phyloP scores from a whole-genome alignment of 2,113 vertebrate genomes.

The Ornithorhynchus anatinus region DNA sequence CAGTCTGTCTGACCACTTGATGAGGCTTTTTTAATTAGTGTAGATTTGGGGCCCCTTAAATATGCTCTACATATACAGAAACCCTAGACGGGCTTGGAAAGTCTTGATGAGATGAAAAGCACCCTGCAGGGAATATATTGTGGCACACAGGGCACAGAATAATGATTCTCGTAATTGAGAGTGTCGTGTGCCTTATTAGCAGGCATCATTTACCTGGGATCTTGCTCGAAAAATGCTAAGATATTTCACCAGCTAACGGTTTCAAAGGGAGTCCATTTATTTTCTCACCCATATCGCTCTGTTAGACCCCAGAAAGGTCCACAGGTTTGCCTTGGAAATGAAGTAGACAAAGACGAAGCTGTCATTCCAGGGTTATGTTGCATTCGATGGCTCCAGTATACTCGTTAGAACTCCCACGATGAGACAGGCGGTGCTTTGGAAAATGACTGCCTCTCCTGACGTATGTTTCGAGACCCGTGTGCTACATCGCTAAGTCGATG shows the following conservation, averaged over 20 bases:
- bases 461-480: conserved; percentile 2
- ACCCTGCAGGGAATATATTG: conserved; percentile 67
- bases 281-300: conserved; percentile 5
- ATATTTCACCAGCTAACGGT: background rate
- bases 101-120: conserved; percentile 38
- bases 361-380: conserved; percentile 7
- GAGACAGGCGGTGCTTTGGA: background rate
- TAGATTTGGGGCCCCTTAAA: conserved; percentile 59
- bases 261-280: background rate
- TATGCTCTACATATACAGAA: conserved; percentile 51
- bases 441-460: background rate
- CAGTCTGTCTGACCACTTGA: conserved; percentile 79
- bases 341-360: conserved; percentile 21
- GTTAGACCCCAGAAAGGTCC: conserved; percentile 17
- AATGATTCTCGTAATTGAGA: conserved; percentile 48
- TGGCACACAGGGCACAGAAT: conserved; percentile 22
- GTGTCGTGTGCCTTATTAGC: conserved; percentile 47
- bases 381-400: background rate
- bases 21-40: conserved; percentile 73
- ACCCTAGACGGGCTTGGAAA: conserved; percentile 54
- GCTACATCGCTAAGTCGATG: conserved; percentile 9
- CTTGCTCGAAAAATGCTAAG: background rate
- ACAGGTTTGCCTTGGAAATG: conserved; percentile 20
- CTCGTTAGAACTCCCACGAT: conserved; percentile 24
- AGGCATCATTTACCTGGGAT: conserved; percentile 43